Conservation (phyloP, 2,888 invertebrate species). For the Panzeria rudis region DNA sequence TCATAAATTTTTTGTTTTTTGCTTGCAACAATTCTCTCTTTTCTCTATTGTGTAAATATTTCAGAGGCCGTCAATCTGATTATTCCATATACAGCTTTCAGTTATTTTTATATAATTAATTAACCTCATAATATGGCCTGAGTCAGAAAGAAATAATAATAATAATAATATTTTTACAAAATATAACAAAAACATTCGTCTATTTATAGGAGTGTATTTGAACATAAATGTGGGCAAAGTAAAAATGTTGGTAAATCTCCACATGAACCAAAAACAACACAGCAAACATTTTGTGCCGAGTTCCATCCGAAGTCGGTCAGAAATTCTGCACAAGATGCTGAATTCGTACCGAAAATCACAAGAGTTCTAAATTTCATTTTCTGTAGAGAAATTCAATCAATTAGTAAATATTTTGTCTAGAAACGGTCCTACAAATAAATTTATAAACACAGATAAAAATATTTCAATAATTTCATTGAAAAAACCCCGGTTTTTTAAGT, state of each 20-base stretch:
- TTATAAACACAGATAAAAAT: too few species aligned
- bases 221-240: conserved; percentile 32
- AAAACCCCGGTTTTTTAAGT: too few species aligned
- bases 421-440: too few species aligned
- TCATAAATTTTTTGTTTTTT: conserved; percentile 32
- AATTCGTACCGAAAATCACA: too few species aligned
- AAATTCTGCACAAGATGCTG: too few species aligned
- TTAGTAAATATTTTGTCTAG: too few species aligned
- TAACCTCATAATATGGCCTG: conserved; percentile 44
- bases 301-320: too few species aligned
- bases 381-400: too few species aligned
- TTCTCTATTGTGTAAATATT: conserved; percentile 1
- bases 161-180: conserved; percentile 6
- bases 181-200: not conserved
- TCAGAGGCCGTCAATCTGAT: conserved; percentile 50
- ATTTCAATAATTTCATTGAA: too few species aligned
- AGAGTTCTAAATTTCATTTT: too few species aligned
- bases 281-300: too few species aligned
- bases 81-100: conserved; percentile 12
- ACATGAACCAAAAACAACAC: not conserved
- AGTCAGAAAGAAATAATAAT: not conserved
- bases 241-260: conserved; percentile 15
- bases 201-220: not conserved
- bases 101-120: conserved; percentile 54
- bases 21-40: conserved; percentile 23